These are phyloP conservation scores for Jordanella pulchra DNA, from an alignment of 2,797 vertebrate species.

Conservation along the genomic window DNA sequence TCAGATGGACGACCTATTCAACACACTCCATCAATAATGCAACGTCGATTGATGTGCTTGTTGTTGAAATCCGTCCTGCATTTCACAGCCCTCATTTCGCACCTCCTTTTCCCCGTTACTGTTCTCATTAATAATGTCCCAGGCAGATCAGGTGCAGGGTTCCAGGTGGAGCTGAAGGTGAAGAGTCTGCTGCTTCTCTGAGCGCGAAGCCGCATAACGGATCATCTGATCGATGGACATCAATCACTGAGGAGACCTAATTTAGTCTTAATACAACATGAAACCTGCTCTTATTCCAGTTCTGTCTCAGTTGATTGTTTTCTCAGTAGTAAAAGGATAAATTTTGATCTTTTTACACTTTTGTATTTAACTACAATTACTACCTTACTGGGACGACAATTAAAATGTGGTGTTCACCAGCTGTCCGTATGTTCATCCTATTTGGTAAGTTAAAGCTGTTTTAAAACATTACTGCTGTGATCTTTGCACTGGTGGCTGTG, in stretches of 20 bases:
- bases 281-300: background rate
- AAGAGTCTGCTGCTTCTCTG: background rate
- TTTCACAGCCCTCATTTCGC: slow-evolving; percentile 72
- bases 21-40: slow-evolving; percentile 78
- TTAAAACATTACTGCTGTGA: background rate
- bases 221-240: slow-evolving; percentile 3
- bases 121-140: slow-evolving; percentile 66
- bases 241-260: background rate
- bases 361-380: background rate
- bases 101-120: slow-evolving; percentile 49
- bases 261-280: slow-evolving; percentile 33
- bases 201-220: slow-evolving; percentile 4
- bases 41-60: slow-evolving; percentile 56
- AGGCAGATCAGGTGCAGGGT: slow-evolving; percentile 60
- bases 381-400: slow-evolving; percentile 4
- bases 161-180: slow-evolving; percentile 34
- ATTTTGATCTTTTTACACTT: background rate
- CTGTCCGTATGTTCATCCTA: slow-evolving; percentile 45
- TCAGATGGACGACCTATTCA: slow-evolving; percentile 66
- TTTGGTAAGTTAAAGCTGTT: slow-evolving; percentile 57
- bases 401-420: slow-evolving; percentile 58
- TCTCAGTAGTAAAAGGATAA: slow-evolving; percentile 28
- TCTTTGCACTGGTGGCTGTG: background rate
- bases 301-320: slow-evolving; percentile 9
- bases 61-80: slow-evolving; percentile 69